Conservation (phyloP, 2,797 vertebrate genomes). For the Hybognathus amarus region DNA sequence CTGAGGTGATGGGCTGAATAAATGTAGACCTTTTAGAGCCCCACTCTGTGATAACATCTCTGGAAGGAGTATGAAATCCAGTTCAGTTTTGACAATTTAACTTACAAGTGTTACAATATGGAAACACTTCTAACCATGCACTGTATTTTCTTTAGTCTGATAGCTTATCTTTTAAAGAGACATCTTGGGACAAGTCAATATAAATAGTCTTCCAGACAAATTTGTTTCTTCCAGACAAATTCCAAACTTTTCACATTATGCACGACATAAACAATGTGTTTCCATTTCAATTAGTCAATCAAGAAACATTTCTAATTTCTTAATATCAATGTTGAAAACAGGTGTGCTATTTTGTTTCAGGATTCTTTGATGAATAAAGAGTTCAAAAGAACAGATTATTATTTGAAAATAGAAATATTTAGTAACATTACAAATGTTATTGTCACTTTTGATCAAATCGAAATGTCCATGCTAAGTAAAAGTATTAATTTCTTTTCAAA, state of each 20-base stretch:
- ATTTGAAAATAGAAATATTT: background rate
- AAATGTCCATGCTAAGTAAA: background rate
- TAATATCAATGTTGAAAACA: background rate
- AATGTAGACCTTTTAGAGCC: constrained; percentile 70
- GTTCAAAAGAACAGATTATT: background rate
- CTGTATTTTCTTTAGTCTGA: constrained; percentile 50
- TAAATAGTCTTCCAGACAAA: constrained; percentile 42
- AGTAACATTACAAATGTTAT: background rate
- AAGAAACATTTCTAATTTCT: background rate
- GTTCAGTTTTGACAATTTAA: constrained; percentile 60
- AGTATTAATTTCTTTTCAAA: background rate
- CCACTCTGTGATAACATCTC: constrained; percentile 59
- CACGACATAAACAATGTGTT: constrained; percentile 28
- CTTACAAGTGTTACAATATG: constrained; percentile 50
- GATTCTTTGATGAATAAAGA: background rate
- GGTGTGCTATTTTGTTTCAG: background rate
- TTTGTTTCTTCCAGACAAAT: constrained; percentile 34
- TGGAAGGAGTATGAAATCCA: constrained; percentile 47
- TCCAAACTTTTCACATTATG: constrained; percentile 20
- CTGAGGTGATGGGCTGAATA: constrained; percentile 69
- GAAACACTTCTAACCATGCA: constrained; percentile 54
- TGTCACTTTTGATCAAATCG: background rate
- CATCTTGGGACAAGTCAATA: constrained; percentile 42
- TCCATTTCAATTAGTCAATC: constrained; percentile 1
- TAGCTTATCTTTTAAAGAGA: constrained; percentile 41